phyloP scores from a whole-genome alignment of 2,888 invertebrate species.

The Synergus umbraculus region DNA sequence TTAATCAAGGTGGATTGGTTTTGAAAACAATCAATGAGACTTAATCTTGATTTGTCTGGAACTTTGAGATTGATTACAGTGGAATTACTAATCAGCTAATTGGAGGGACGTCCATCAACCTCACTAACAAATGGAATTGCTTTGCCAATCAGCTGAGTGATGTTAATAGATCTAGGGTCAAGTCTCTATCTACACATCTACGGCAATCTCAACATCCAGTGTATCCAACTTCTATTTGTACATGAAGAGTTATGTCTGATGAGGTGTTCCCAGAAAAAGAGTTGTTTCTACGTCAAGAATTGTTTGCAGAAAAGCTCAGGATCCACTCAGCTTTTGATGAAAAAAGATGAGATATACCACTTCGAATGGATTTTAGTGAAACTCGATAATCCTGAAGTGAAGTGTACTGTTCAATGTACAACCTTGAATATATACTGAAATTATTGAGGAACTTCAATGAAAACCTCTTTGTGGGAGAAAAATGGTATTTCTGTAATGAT shows the following conservation, averaged over 20 bases:
- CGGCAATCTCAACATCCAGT: neutral
- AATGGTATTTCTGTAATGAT: no score
- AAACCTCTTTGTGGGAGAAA: neutral
- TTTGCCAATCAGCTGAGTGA: constrained; percentile 47
- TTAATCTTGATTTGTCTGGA: constrained; percentile 23
- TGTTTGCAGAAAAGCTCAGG: neutral
- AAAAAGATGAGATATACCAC: neutral
- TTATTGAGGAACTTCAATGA: neutral
- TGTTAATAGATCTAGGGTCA: constrained; percentile 21
- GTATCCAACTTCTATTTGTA: neutral
- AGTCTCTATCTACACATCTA: neutral
- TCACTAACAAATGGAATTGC: constrained; percentile 51
- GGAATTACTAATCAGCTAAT: constrained; percentile 37
- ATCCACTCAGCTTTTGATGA: neutral
- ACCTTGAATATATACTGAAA: no score
- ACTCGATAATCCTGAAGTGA: neutral
- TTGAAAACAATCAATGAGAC: neutral
- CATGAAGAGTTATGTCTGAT: neutral
- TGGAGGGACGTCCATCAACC: constrained; percentile 32
- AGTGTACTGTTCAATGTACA: neutral
- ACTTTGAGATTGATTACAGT: constrained; percentile 26
- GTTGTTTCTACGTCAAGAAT: neutral
- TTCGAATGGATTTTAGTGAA: neutral
- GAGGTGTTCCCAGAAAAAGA: neutral
- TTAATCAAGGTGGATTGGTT: no score